phyloP scores from a whole-genome alignment of 2,113 vertebrate genomes.

The Oceanodroma tethys region DNA sequence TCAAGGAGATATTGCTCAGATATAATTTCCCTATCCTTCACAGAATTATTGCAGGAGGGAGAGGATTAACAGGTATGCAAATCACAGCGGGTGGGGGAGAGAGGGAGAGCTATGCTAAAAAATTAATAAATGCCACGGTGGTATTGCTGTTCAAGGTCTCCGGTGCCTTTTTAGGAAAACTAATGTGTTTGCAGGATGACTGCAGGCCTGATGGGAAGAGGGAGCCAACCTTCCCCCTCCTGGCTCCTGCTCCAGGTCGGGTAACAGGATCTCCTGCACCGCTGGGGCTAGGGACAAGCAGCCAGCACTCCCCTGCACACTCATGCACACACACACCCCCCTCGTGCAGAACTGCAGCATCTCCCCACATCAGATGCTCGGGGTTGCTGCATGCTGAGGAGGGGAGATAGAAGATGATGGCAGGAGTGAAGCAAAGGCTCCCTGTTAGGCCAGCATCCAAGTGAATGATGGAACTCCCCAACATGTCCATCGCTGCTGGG shows the following conservation, averaged over 20 bases:
- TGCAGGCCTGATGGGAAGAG: not conserved
- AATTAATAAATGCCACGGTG: slow-evolving; percentile 18
- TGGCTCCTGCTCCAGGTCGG: not conserved
- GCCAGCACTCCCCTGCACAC: not conserved
- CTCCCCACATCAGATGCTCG: accelerated
- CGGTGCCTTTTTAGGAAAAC: not conserved
- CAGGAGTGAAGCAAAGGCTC: not conserved
- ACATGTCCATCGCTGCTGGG: not conserved
- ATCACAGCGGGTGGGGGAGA: not conserved
- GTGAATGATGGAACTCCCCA: accelerated
- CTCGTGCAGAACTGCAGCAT: not conserved
- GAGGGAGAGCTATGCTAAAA: slow-evolving; percentile 18
- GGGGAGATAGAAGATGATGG: not conserved
- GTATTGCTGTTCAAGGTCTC: not conserved
- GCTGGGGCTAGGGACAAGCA: not conserved
- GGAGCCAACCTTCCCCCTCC: not conserved
- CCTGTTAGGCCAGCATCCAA: not conserved
- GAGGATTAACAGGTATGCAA: slow-evolving; percentile 52
- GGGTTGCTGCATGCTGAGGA: not conserved
- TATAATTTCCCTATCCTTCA: slow-evolving; percentile 19
- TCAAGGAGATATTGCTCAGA: not conserved
- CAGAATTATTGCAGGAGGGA: slow-evolving; percentile 41
- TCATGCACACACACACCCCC: too few species aligned
- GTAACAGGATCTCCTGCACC: not conserved
- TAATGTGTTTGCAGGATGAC: not conserved